These are phyloP conservation scores for Carabus problematicus DNA, from an alignment of 2,888 invertebrate genomes.

Conservation along the genomic window DNA sequence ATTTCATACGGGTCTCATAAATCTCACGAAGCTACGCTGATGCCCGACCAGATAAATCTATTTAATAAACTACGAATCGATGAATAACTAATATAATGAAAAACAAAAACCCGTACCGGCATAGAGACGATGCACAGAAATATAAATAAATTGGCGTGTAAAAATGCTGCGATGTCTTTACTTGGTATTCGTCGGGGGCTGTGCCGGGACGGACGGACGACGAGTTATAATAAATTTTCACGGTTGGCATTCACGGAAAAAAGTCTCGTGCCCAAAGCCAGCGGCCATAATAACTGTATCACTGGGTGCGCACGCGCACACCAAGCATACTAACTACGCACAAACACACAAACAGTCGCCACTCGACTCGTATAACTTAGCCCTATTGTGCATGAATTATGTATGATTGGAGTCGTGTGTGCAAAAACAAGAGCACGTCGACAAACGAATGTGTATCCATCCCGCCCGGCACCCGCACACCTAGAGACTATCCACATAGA, in stretches of 20 bases:
- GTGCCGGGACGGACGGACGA: constrained; percentile 16
- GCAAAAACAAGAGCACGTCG: constrained; percentile 35
- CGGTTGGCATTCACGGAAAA: constrained; percentile 38
- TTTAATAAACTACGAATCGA: constrained; percentile 21
- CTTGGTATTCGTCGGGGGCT: constrained; percentile 37
- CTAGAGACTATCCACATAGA: no score
- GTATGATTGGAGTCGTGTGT: constrained; percentile 14
- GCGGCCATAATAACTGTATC: constrained; percentile 41
- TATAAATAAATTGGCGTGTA: constrained; percentile 25
- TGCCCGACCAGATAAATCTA: background rate
- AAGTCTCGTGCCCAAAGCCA: constrained; percentile 25
- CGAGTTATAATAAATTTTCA: constrained; percentile 38
- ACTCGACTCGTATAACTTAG: background rate
- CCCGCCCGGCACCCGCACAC: no score
- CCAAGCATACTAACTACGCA: constrained; percentile 27
- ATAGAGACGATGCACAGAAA: background rate
- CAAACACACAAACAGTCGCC: background rate
- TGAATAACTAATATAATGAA: constrained; percentile 22
- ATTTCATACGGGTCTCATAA: no score
- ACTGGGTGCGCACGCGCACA: constrained; percentile 29
- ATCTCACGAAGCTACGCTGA: no score
- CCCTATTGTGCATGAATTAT: constrained; percentile 34
- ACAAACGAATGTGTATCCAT: constrained; percentile 14
- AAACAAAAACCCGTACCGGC: constrained; percentile 8
- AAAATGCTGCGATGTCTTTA: constrained; percentile 37